Base-by-base conservation (phyloP, 2,888 invertebrate species). In the Sceliomorpha sp. region DNA sequence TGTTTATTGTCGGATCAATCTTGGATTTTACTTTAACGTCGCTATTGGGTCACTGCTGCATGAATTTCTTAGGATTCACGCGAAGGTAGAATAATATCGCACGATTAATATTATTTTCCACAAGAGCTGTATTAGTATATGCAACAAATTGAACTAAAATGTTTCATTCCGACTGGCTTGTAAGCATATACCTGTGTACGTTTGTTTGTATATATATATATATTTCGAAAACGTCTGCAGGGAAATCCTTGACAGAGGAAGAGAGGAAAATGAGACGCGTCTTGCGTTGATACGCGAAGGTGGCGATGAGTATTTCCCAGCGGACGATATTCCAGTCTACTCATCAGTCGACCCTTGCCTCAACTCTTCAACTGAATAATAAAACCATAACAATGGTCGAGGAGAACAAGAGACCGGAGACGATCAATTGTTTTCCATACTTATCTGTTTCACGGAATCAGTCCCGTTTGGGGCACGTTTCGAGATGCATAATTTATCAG, bases 231-330 rank as follows among this genome's bases (percentile, higher is more conserved):
- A 27, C 17, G 15, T 37, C 14, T 66, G 15, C 45, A 39, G 44
- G 58, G 13, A 34, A 51, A 20, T 58, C 40, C 56, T 44, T 45
- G 53, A 62, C 39, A 39, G 32, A 58, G 44, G 36, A 14, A 8
- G 20, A 8, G 39, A 14, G 20, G 31, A 17, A n/a, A 13, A 37
- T 39, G 56, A 36, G 44, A 34, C 15, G 62, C 17, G 44, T 42
- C 20, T 20, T 27, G 37, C 34, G 26, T 37, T 32, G 47, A 55
- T 44, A 31, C 15, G 39, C 27, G 62, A 48, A 70, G 70, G 67
- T 56, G 68, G 67, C 74, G 79, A 84, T 84, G 81, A 84, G 81
- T 82, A 84, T 84, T 84, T 84, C 84, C 84, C 84, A 83, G 74
- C 82, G 84, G 84, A 82, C 76, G 71, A 75, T 74, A 77, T 74